Evolutionary conservation across 2,797 vertebrate species (phyloP), one percentile per base, ranked within the genome.

Genomic region (Micropoecilia bifurca): DNA sequence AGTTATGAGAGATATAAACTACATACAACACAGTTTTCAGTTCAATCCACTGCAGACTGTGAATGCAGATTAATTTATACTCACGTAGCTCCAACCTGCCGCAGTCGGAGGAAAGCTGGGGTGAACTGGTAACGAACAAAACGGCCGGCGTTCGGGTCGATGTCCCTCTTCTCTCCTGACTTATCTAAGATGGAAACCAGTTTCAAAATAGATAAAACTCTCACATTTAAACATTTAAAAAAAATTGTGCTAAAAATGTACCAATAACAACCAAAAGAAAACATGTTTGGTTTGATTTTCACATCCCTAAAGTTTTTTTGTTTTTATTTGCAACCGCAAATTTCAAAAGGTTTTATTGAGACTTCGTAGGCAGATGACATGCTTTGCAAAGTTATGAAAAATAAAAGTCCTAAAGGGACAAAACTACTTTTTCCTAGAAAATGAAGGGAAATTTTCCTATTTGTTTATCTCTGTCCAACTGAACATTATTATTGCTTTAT

Each of bases 111-210:
- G 53, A 99, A 99, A 73, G 98, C 98, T 0, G 98, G 97, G 0
- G 98, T 99, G 90, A 99, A 99, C 94, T 99, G 98, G 86, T 99
- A 99, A 63, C 98, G 97, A 20, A 99, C 98, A 73, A 99, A 99
- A 25, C 98, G 96, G 0, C 98, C 98, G 0, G 98, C 98, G 1
- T 98, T 99, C 73, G 97, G 97, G 93, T 99, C 98, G 1, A 97
- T 74, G 1, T 98, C 97, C 90, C 95, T 96, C 93, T 96, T 98
- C 68, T 97, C 97, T 2, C 96, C 93, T 87, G 96, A 76, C 97
- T 97, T 93, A 90, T 98, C 97, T 98, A 88, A 48, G 6, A 36
- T 87, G 87, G 80, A 6, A 59, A 78, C 30, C 25, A 73, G 43
- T 80, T 80, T 74, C 30, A 6, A 33, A 79, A 66, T 0, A 43